Percentiles rank a stretch among this genome's conserved stretches.
Evolutionary conservation across 2,888 invertebrate genomes (phyloP).

Genomic region (Rugalucina vietnamica): DNA sequence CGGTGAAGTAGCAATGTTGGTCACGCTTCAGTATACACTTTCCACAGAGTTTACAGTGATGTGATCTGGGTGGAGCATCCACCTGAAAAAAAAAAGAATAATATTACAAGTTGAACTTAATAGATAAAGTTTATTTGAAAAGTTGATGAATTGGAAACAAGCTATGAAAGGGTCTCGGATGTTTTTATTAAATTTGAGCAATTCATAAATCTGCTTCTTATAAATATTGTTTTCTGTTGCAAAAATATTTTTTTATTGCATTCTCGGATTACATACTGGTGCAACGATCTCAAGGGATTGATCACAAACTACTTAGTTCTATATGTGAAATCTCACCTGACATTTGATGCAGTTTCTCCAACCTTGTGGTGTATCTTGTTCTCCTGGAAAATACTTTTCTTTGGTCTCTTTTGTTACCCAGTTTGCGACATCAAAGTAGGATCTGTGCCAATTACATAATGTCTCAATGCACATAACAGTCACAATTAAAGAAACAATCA

Average conservation of each 20-base stretch:
- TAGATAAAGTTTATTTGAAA: too few species aligned
- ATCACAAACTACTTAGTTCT: too few species aligned
- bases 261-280: too few species aligned
- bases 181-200: too few species aligned
- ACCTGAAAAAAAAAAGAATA: constrained; percentile 64
- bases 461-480: constrained; percentile 58
- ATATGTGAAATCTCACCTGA: constrained; percentile 65
- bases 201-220: too few species aligned
- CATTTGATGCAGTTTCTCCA: constrained; percentile 73
- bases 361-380: constrained; percentile 65
- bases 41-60: constrained; percentile 83
- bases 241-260: too few species aligned
- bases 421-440: constrained; percentile 65
- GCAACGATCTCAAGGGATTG: too few species aligned
- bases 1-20: constrained; percentile 84
- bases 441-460: constrained; percentile 64
- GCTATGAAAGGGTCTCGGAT: too few species aligned
- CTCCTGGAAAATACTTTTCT: constrained; percentile 61
- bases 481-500: constrained; percentile 34
- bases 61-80: constrained; percentile 78
- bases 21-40: constrained; percentile 83
- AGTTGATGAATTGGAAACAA: too few species aligned
- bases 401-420: constrained; percentile 67
- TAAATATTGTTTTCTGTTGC: too few species aligned
- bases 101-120: too few species aligned